Conservation (phyloP, 2,113 vertebrate genomes). For the Sander lucioperca region DNA sequence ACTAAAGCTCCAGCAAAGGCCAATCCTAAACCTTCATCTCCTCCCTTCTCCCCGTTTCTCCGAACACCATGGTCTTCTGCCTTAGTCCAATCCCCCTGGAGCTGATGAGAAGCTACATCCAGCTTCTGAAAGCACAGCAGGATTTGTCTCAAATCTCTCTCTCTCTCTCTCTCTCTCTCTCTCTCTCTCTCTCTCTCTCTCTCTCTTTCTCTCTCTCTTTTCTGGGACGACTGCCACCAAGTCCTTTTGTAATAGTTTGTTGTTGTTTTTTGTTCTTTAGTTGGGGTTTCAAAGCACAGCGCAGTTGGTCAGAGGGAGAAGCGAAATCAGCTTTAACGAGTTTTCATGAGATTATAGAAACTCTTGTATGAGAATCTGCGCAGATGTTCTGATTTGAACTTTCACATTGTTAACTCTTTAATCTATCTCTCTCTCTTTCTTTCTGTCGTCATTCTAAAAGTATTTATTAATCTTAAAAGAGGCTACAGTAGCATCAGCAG, state of each 20-base stretch:
- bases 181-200: too few species aligned
- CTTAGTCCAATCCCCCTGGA: constrained; percentile 54
- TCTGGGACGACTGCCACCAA: constrained; percentile 56
- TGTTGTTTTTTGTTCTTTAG: constrained; percentile 49
- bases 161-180: background rate
- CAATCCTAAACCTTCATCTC: constrained; percentile 33
- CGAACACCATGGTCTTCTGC: constrained; percentile 38
- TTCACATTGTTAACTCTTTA: background rate
- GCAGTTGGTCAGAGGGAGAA: constrained; percentile 34
- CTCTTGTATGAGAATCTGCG: background rate
- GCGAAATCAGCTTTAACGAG: constrained; percentile 18
- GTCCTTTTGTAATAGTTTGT: constrained; percentile 58
- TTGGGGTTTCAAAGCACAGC: constrained; percentile 38
- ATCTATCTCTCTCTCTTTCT: constrained; percentile 5
- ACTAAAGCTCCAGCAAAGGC: constrained; percentile 42
- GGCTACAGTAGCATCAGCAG: constrained; percentile 38
- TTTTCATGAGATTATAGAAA: constrained; percentile 30
- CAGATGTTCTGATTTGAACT: constrained; percentile 27
- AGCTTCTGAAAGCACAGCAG: constrained; percentile 58
- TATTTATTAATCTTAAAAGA: constrained; percentile 46
- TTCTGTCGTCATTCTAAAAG: constrained; percentile 28
- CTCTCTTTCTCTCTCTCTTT: constrained; percentile 11
- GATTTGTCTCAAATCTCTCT: constrained; percentile 67
- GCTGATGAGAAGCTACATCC: constrained; percentile 67
- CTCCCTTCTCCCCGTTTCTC: constrained; percentile 17